Percentiles rank a stretch among this genome's conserved stretches.
Conservation (phyloP, 2,888 invertebrate genomes). For the Podabrus alpinus region DNA sequence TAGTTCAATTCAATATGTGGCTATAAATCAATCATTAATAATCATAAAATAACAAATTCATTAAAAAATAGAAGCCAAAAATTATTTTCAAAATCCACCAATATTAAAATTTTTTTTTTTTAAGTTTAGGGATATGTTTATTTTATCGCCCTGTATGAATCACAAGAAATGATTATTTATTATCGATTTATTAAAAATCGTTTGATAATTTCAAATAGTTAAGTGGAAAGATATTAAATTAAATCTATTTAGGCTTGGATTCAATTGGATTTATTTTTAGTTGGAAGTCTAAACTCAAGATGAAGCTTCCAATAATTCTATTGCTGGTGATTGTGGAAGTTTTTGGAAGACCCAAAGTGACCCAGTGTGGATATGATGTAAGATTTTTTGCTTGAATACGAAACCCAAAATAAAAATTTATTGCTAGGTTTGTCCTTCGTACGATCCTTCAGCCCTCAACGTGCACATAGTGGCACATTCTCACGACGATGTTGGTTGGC, state of each 20-base stretch:
- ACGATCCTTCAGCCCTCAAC: slow-evolving; percentile 66
- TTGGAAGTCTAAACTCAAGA: not conserved
- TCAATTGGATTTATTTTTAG: not conserved
- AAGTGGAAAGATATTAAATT: not conserved
- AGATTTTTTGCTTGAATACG: not conserved
- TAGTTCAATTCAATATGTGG: not conserved
- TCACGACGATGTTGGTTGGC: slow-evolving; percentile 91
- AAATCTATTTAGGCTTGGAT: not conserved
- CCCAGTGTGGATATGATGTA: slow-evolving; percentile 11
- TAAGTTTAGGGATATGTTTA: too few relatives aligned
- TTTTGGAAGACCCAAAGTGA: not conserved
- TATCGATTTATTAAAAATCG: not conserved
- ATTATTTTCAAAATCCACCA: not conserved
- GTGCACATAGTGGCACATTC: slow-evolving; percentile 84
- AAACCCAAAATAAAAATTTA: not conserved
- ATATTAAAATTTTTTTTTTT: not conserved
- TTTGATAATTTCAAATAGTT: not conserved
- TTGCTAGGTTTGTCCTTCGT: not conserved
- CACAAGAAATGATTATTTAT: not conserved
- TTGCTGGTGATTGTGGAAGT: not conserved
- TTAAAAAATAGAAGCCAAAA: not conserved
- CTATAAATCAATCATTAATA: not conserved
- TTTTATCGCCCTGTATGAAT: not conserved
- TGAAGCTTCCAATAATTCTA: not conserved
- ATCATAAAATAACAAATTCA: not conserved